Evolutionary conservation across 2,797 vertebrate genomes (phyloP).

Genomic region (Myiotriccus ornatus): DNA sequence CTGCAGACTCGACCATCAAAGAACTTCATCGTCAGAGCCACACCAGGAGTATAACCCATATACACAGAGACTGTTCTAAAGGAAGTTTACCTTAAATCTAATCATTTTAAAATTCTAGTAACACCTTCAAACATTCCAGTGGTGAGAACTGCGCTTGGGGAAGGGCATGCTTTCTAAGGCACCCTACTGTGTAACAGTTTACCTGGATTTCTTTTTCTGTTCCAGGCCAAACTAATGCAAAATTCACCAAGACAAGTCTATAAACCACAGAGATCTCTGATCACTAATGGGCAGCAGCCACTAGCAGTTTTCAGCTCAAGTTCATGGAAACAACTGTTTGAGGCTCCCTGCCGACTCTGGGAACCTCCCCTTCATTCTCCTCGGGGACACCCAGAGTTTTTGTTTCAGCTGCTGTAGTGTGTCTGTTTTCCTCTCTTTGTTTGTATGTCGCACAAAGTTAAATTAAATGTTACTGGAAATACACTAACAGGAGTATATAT

Average conservation of each 20-base stretch:
- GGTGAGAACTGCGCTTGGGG: not conserved
- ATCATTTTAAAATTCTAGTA: not conserved
- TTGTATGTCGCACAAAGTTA: not conserved
- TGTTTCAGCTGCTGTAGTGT: not conserved
- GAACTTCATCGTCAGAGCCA: not conserved
- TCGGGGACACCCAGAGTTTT: not conserved
- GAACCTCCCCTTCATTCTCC: not conserved
- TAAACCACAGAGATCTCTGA: not conserved
- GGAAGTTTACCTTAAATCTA: not conserved
- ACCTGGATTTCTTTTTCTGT: not conserved
- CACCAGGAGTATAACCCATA: not conserved
- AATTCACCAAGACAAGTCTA: not conserved
- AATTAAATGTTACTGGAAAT: not conserved
- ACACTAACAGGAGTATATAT: not conserved
- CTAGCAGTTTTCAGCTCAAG: not conserved
- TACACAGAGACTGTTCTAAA: not conserved
- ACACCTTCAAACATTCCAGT: not conserved
- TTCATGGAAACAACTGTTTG: not conserved
- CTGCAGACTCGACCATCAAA: not conserved
- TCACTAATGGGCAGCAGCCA: not conserved
- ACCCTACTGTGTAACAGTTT: not conserved
- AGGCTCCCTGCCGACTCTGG: not conserved
- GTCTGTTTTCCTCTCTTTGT: not conserved
- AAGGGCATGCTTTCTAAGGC: not conserved
- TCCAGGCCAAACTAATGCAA: not conserved